These are phyloP conservation scores for Ceratitis capitata DNA, from an alignment of 1,140 invertebrate genomes.

Conservation along the genomic window DNA sequence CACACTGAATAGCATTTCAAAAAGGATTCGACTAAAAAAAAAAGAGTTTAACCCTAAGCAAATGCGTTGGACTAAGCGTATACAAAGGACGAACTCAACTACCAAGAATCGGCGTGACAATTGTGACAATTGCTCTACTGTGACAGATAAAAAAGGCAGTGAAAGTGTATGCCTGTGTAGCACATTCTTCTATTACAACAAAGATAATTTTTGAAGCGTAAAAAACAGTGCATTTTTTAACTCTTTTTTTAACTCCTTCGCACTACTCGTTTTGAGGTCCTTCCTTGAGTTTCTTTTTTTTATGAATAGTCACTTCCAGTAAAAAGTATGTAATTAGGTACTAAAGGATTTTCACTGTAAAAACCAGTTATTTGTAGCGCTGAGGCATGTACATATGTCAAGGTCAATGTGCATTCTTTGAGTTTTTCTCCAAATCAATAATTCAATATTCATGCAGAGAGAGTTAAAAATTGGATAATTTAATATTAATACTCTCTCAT, in stretches of 20 bases:
- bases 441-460: no score
- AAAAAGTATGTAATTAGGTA: not conserved
- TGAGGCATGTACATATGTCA: no score
- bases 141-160: not conserved
- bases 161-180: not conserved
- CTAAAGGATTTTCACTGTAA: not conserved
- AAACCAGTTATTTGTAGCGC: not conserved
- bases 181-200: not conserved
- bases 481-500: no score
- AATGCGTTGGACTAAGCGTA: not conserved
- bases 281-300: not conserved
- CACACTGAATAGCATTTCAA: not conserved
- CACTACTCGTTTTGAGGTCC: not conserved
- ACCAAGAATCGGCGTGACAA: not conserved
- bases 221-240: conserved; percentile 9
- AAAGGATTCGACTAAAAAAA: not conserved
- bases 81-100: not conserved
- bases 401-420: no score
- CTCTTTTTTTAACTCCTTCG: not conserved
- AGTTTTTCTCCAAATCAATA: no score
- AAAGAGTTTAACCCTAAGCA: not conserved
- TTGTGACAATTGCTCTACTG: not conserved
- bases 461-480: no score
- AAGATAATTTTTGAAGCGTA: not conserved
- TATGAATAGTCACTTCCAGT: not conserved